phyloP scores from a whole-genome alignment of 2,113 vertebrate species.

The Crotalus tigris region DNA sequence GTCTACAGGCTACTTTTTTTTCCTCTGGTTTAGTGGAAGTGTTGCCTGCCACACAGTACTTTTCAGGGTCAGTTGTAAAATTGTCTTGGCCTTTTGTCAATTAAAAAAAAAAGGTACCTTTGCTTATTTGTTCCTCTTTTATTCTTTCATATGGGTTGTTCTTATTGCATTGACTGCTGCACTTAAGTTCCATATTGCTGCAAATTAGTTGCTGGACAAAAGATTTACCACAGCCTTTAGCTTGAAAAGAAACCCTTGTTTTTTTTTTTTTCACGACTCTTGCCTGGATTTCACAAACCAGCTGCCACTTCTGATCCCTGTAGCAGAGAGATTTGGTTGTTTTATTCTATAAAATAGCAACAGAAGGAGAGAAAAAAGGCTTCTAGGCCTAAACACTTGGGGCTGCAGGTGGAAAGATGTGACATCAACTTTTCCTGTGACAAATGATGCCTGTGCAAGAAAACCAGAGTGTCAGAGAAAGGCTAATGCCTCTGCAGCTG shows the following conservation, averaged over 20 bases:
- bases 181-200: background rate
- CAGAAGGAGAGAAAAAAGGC: background rate
- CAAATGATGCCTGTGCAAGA: background rate
- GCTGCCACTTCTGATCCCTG: background rate
- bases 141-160: background rate
- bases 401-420: background rate
- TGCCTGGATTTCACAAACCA: background rate
- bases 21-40: no score
- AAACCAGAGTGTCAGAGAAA: background rate
- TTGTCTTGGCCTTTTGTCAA: background rate
- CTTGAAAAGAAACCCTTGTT: background rate
- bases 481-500: background rate
- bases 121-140: background rate
- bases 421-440: background rate
- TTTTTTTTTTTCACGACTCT: background rate
- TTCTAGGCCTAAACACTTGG: background rate
- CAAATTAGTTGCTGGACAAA: background rate
- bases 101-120: background rate
- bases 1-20: background rate
- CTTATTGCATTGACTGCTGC: background rate
- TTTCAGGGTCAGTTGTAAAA: slow-evolving; percentile 6
- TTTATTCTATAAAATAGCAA: background rate
- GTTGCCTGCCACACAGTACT: background rate
- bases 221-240: background rate
- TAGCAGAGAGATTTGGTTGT: background rate